Base-by-base conservation (phyloP, 2,797 vertebrate genomes). In the Tympanoctomys barrerae region DNA sequence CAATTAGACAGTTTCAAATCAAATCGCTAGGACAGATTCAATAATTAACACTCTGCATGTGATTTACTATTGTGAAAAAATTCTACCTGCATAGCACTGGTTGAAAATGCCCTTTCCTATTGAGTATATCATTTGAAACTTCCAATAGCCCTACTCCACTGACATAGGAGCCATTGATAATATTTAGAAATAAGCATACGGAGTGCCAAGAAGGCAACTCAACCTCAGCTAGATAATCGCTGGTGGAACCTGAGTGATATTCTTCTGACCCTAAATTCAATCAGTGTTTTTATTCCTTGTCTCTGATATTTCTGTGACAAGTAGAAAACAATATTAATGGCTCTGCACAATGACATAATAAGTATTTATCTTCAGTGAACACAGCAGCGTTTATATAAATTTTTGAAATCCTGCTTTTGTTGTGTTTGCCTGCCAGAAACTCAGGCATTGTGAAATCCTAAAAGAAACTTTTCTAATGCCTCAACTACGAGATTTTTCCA, bases 401-500 rank as follows among this genome's bases (percentile, higher is more conserved):
- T 5, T 71, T 86, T 66, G 22, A 26, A 16, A 36, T 75, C 46
- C 5, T 75, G 21, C 78, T 82, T 91, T 91, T 82, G 71, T 24
- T 31, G 49, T 22, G 10, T 79, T 83, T 75, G 2, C 66, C 70
- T 66, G 7, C n/a, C 21, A 92, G 86, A 94, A 22, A 28, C 9
- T 83, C 33, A 79, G 49, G 57, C 31, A 39, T 24, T 89, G n/a
- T 57, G 39, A 89, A 89, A 89, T 87, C 86, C 80, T n/a, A 46
- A n/a, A 49, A 90, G 33, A 22, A 80, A 62, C 70, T 54, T 78
- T 86, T 89, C 62, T 68, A 83, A 54, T 61, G 49, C 36, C 2
- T 95, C 82, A 81, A n/a, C 14, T 54, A 66, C 62, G 33, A 82
- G 33, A 94, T 85, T 88, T 91, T 52, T 28, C 24, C 57, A 77